Base-by-base conservation (phyloP, 2,888 invertebrate species). In the Choristoneura rosaceana region DNA sequence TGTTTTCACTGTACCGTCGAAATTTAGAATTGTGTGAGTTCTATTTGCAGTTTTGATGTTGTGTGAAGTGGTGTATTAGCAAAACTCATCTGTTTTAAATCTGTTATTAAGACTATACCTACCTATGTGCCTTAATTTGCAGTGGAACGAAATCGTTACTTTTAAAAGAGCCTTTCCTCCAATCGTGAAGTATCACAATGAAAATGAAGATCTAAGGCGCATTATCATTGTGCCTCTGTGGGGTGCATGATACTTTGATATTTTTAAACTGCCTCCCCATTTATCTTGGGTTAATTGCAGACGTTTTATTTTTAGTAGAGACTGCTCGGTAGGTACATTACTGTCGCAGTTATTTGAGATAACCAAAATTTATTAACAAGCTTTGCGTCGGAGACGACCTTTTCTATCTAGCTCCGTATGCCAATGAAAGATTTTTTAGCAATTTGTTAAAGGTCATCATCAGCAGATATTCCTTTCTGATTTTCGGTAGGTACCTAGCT, bases 191-290 rank as follows among this genome's bases (percentile, higher is more conserved):
- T 55, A 47, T 73, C 75, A 75, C 63, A 52, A 14, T 50, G 59
- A 75, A 74, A 77, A 79, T 75, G 74, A 66, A 74, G 62, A 75
- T 69, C 71, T 68, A 60, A 73, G 71, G 71, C 71, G 70, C 74
- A 76, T 71, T 75, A 76, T 47, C 15, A 8, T 15, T 15, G 15
- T 52, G 58, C 58, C 15, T 15, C 15, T 15, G 52, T 52, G 62
- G 66, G n/a, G 66, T 71, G 69, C 71, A 68, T 68, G 74, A 73
- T 76, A 77, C 75, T 76, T 77, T 75, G 70, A 73, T 70, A 75
- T 73, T 64, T 73, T 69, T 64, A 52, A 73, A 52, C 58, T 69
- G 63, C 59, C 68, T 58, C 50, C 68, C 50, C 63, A 60, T 73
- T 73, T 69, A 58, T 73, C 73, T 73, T 43, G 34, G 50, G 73